Percentiles rank a stretch among this genome's conserved stretches.
Conservation (phyloP, 1,140 invertebrate species). For the Diorhabda sublineata region DNA sequence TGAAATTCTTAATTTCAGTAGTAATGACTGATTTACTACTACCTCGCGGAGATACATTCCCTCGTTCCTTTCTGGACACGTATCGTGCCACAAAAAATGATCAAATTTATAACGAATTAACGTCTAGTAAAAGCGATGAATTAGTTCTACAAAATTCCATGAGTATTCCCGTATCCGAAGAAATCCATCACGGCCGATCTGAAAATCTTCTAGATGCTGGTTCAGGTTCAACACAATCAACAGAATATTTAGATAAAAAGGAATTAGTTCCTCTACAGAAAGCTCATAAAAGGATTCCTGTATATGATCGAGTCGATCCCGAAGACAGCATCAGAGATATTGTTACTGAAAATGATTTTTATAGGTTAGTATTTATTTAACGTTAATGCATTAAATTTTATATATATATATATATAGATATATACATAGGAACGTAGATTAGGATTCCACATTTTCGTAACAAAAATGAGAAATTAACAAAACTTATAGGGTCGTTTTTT, state of each 20-base stretch:
- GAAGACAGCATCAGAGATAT: conserved; percentile 63
- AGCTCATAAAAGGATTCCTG: conserved; percentile 29
- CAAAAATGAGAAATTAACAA: too few relatives aligned
- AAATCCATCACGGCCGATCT: conserved; percentile 45
- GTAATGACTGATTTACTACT: conserved; percentile 45
- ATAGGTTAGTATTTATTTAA: conserved; percentile 48
- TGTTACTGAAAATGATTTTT: conserved; percentile 61
- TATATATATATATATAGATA: neutral
- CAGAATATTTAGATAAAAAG: conserved; percentile 40
- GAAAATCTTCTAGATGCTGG: conserved; percentile 41
- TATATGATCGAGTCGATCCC: conserved; percentile 55
- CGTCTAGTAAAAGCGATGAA: conserved; percentile 45
- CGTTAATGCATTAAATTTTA: neutral
- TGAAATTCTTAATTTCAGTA: neutral
- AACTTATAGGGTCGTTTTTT: too few relatives aligned
- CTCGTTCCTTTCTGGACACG: conserved; percentile 42
- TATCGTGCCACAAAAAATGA: conserved; percentile 38
- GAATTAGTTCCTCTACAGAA: conserved; percentile 34
- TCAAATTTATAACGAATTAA: conserved; percentile 43
- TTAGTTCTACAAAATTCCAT: conserved; percentile 43
- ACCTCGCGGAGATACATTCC: conserved; percentile 45
- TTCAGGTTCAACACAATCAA: conserved; percentile 33
- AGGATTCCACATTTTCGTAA: too few relatives aligned
- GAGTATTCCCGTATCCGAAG: conserved; percentile 38
- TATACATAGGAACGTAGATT: neutral